These are phyloP conservation scores for Andrena bicolor DNA, from an alignment of 2,888 invertebrate genomes.

Conservation along the genomic window DNA sequence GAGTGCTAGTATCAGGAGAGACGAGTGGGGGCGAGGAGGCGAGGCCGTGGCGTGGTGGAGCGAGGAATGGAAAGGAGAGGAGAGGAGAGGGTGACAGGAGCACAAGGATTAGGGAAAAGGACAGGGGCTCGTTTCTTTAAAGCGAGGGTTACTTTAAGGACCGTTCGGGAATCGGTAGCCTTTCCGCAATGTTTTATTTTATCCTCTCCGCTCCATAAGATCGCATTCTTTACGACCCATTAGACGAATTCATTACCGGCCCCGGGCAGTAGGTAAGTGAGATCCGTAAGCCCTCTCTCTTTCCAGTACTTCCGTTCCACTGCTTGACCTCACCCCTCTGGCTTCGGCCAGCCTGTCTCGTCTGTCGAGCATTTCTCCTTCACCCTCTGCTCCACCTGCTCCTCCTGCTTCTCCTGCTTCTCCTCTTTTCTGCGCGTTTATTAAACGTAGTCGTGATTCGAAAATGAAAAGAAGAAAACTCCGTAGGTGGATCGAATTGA, in stretches of 20 bases:
- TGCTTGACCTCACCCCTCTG: constrained; percentile 30
- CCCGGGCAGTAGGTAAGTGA: constrained; percentile 80
- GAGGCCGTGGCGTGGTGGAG: background rate
- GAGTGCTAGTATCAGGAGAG: background rate
- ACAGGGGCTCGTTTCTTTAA: constrained; percentile 59
- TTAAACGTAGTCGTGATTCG: background rate
- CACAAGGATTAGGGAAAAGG: background rate
- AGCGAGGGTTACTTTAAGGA: constrained; percentile 79
- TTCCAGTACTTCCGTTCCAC: constrained; percentile 45
- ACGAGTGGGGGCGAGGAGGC: too few relatives aligned
- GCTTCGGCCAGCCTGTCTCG: constrained; percentile 22
- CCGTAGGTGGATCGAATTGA: background rate
- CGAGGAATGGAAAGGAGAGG: background rate
- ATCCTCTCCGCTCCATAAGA: constrained; percentile 84
- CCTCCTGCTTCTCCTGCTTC: background rate
- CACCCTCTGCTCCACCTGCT: constrained; percentile 26
- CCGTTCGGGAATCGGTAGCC: constrained; percentile 82
- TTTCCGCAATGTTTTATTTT: constrained; percentile 83
- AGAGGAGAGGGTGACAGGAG: constrained; percentile 12
- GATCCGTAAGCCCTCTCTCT: constrained; percentile 74
- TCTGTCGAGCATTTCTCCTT: constrained; percentile 56
- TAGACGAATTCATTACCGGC: constrained; percentile 85
- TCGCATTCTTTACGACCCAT: constrained; percentile 85
- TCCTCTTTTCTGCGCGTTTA: background rate
- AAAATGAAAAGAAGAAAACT: background rate